Conservation (phyloP, 2,113 vertebrate genomes). For the Corythaeola cristata region DNA sequence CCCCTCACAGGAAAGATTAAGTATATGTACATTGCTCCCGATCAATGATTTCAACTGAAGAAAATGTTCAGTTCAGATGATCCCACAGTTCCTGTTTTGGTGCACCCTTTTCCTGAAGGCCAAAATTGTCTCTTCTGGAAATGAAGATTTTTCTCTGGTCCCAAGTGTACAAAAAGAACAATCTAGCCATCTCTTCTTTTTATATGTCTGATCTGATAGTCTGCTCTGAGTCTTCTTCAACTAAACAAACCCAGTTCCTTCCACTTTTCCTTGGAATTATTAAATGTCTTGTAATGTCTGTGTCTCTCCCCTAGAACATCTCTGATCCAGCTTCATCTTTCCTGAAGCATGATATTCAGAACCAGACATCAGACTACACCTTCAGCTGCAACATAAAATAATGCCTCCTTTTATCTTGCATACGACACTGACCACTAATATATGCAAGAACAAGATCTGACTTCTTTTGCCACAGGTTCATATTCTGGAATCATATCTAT, state of each 20-base stretch:
- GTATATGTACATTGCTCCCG: not conserved
- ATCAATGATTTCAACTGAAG: not conserved
- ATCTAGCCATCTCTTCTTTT: not conserved
- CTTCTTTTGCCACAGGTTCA: not conserved
- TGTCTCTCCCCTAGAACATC: not conserved
- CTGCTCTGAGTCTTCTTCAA: not conserved
- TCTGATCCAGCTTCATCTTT: not conserved
- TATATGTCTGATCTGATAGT: not conserved
- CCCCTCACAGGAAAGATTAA: not conserved
- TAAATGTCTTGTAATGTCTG: not conserved
- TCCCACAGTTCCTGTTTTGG: not conserved
- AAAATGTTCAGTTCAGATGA: not conserved
- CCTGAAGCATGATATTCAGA: not conserved
- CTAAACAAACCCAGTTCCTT: not conserved
- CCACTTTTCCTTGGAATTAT: not conserved
- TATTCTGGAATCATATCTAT: not conserved
- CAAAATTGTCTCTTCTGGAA: not conserved
- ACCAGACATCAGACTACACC: not conserved
- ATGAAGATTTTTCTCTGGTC: not conserved
- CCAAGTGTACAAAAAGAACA: not conserved
- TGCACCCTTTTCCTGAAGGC: not conserved
- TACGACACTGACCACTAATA: not conserved
- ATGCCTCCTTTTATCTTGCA: not conserved
- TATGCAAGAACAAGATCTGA: not conserved
- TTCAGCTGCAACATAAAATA: not conserved